These are phyloP conservation scores for Psilopsiagon aymara DNA, from an alignment of 2,113 vertebrate species.

Conservation along the genomic window DNA sequence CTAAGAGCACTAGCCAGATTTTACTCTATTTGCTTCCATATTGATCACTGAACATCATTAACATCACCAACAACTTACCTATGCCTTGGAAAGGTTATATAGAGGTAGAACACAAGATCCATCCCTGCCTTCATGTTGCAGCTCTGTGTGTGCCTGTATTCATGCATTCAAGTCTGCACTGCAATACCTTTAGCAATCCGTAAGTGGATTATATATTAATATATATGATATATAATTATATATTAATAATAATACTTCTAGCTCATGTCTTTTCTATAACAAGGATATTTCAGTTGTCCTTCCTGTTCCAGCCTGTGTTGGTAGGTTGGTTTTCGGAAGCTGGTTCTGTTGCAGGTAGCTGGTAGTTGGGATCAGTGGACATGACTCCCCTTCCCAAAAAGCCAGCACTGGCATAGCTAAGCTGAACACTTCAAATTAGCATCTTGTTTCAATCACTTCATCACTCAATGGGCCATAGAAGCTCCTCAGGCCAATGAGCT, in stretches of 20 bases:
- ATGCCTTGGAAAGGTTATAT: background rate
- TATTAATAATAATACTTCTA: background rate
- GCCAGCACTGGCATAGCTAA: background rate
- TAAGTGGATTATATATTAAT: background rate
- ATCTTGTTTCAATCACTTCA: background rate
- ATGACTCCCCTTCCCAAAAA: background rate
- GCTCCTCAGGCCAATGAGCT: background rate
- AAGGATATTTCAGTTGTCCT: background rate
- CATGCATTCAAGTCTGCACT: background rate
- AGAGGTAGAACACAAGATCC: background rate
- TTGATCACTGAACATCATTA: background rate
- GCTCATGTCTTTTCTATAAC: rapidly evolving
- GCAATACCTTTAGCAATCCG: background rate
- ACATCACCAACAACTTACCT: background rate
- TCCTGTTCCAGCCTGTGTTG: background rate
- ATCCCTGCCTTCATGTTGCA: background rate
- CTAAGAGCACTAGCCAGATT: background rate
- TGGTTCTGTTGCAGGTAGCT: background rate
- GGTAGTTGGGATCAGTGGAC: background rate
- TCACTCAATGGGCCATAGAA: background rate
- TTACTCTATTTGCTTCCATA: background rate
- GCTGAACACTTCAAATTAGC: background rate
- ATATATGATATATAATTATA: background rate
- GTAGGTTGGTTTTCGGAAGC: background rate
- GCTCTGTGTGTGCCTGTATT: background rate